These are phyloP conservation scores for Dasyornis broadbenti DNA, from an alignment of 2,113 vertebrate species.

Conservation along the genomic window DNA sequence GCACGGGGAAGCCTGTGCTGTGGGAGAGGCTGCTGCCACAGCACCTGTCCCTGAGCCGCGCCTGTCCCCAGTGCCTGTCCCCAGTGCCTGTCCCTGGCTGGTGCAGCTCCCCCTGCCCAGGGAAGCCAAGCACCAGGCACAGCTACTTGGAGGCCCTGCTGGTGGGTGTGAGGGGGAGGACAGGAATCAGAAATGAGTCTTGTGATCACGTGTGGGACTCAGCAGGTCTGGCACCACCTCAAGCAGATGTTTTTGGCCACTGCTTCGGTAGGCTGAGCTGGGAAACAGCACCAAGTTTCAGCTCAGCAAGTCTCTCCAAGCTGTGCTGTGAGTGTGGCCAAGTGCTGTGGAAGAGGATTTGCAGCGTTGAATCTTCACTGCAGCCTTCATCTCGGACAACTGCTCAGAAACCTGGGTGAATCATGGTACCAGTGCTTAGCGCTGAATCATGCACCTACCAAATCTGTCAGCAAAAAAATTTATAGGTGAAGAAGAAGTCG, in stretches of 20 bases:
- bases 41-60: not conserved
- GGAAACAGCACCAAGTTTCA: not conserved
- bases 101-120: not conserved
- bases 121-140: not conserved
- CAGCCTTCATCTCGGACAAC: not conserved
- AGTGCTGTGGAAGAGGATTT: not conserved
- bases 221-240: not conserved
- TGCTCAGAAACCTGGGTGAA: not conserved
- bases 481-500: not conserved
- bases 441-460: not conserved
- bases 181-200: too few species aligned
- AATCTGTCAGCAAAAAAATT: not conserved
- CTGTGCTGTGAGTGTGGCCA: not conserved
- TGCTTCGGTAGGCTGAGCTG: not conserved
- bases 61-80: not conserved
- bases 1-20: not conserved
- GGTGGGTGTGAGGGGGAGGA: not conserved
- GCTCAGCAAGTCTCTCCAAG: not conserved
- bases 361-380: not conserved
- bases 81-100: accelerated
- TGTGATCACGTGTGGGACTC: not conserved
- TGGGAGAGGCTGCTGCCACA: not conserved
- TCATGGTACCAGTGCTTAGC: not conserved
- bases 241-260: not conserved
- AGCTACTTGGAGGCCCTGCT: not conserved